These are phyloP conservation scores for Aleiodes alternator DNA, from an alignment of 2,888 invertebrate genomes.

Conservation along the genomic window DNA sequence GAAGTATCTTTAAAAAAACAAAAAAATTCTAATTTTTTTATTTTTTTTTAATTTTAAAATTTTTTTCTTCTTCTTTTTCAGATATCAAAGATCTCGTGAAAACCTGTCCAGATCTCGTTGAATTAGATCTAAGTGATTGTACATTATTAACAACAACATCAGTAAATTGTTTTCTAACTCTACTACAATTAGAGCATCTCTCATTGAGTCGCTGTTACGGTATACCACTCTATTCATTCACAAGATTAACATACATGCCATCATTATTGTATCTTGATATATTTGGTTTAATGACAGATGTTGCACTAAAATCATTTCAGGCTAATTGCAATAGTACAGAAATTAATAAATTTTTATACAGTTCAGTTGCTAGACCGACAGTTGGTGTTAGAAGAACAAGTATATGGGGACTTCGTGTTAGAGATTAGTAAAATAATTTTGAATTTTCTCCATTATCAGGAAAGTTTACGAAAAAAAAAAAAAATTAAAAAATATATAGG, in stretches of 20 bases:
- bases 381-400: conserved; percentile 91
- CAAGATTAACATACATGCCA: conserved; percentile 80
- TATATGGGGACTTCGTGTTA: conserved; percentile 91
- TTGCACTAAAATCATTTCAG: conserved; percentile 74
- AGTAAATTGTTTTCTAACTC: conserved; percentile 78
- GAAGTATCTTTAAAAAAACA: no score
- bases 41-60: no score
- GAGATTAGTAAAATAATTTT: conserved; percentile 79
- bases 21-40: conserved; percentile 16
- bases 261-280: conserved; percentile 86
- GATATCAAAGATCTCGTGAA: conserved; percentile 82
- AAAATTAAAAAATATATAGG: no score
- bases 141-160: conserved; percentile 81
- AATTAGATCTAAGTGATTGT: conserved; percentile 93
- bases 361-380: conserved; percentile 92
- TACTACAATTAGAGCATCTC: conserved; percentile 84
- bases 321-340: conserved; percentile 79
- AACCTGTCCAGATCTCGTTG: conserved; percentile 84
- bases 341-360: conserved; percentile 86
- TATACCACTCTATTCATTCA: conserved; percentile 82
- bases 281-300: conserved; percentile 85
- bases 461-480: no score
- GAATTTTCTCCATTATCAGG: background rate
- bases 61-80: no score
- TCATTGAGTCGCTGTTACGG: conserved; percentile 89